phyloP scores from a whole-genome alignment of 1,140 invertebrate species.

The Drosophila saltans region DNA sequence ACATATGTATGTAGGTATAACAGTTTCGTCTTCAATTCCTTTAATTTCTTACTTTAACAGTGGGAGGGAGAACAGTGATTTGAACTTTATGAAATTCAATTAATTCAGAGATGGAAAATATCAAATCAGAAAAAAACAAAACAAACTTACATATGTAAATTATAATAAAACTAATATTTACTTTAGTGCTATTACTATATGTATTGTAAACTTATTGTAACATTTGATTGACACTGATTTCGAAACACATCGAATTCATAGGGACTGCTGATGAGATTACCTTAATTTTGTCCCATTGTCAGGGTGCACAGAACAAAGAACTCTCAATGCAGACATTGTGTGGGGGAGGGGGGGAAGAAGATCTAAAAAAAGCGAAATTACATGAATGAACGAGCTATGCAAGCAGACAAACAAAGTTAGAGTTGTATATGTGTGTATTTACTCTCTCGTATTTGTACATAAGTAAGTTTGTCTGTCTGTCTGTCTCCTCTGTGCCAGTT shows the following conservation, averaged over 20 bases:
- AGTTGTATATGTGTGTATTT: not conserved
- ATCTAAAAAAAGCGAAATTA: slow-evolving; percentile 61
- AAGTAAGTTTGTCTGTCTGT: slow-evolving; percentile 2
- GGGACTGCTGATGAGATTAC: not conserved
- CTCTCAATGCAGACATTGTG: not conserved
- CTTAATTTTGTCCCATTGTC: not conserved
- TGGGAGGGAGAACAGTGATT: no score
- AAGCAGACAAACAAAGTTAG: not conserved
- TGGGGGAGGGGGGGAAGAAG: no score
- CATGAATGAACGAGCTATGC: slow-evolving; percentile 55
- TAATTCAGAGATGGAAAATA: no score
- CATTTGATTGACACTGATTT: not conserved
- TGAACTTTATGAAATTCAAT: no score
- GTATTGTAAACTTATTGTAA: no score
- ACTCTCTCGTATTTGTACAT: slow-evolving; percentile 23
- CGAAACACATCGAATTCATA: not conserved
- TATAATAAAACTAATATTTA: no score
- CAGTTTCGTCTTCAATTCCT: no score
- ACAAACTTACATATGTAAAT: no score
- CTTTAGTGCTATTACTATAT: no score
- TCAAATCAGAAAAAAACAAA: no score
- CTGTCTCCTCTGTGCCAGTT: not conserved
- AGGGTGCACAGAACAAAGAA: slow-evolving; percentile 8
- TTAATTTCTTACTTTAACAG: no score
- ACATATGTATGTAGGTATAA: no score